These are phyloP conservation scores for Callithrix jacchus DNA, from an alignment of 2,113 vertebrate genomes.

Conservation along the genomic window DNA sequence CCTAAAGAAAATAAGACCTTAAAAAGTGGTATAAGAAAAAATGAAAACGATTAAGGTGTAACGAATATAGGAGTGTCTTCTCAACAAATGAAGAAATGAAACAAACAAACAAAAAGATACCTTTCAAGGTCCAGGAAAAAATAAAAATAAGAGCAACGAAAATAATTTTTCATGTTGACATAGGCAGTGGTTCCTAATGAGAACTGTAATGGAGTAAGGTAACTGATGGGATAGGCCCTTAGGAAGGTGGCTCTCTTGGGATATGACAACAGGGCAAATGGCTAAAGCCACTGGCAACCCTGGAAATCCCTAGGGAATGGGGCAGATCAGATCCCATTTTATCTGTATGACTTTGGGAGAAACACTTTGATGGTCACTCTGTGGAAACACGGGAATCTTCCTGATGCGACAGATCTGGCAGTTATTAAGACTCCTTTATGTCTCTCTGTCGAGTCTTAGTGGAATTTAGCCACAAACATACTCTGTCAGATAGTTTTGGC, in stretches of 20 bases:
- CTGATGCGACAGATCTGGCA: not conserved
- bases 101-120: not conserved
- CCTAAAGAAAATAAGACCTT: not conserved
- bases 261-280: not conserved
- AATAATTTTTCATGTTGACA: not conserved
- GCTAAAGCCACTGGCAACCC: not conserved
- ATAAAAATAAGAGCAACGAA: not conserved
- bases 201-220: not conserved
- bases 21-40: not conserved
- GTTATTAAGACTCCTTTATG: not conserved
- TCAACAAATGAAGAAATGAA: not conserved
- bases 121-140: not conserved
- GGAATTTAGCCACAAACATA: not conserved
- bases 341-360: not conserved
- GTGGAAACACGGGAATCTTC: not conserved
- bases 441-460: not conserved
- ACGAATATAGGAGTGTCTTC: not conserved
- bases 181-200: not conserved
- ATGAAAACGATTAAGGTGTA: not conserved
- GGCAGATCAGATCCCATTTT: no score
- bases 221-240: not conserved
- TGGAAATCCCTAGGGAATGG: not conserved
- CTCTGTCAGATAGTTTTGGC: not conserved
- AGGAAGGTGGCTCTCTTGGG: not conserved
- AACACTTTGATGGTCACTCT: not conserved